Evolutionary conservation across 2,113 vertebrate species (phyloP).

Genomic region (Pterophyllum scalare): DNA sequence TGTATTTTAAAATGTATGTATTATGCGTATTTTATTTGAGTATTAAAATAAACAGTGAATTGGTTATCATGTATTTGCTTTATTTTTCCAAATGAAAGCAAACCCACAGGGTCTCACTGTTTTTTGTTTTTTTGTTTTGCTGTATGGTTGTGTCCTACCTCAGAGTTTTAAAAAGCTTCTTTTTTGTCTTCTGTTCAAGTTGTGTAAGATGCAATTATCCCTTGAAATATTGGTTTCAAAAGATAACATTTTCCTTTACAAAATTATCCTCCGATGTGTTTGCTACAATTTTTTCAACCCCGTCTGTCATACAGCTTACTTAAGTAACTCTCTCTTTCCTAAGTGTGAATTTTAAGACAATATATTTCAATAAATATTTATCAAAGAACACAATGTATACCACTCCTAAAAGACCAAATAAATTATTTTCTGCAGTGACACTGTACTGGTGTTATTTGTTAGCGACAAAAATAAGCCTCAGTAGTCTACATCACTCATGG

Average conservation of each 20-base stretch:
- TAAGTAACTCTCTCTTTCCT: slow-evolving; percentile 11
- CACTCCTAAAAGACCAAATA: slow-evolving; percentile 46
- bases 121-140: slow-evolving; percentile 4
- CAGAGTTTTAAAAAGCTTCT: slow-evolving; percentile 47
- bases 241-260: neutral
- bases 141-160: slow-evolving; percentile 64
- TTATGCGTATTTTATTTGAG: slow-evolving; percentile 34
- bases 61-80: slow-evolving; percentile 5
- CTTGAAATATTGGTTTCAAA: neutral
- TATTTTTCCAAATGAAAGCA: neutral
- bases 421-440: slow-evolving; percentile 60
- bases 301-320: neutral
- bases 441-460: slow-evolving; percentile 5
- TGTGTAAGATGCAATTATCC: slow-evolving; percentile 37
- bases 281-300: slow-evolving; percentile 9
- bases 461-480: neutral
- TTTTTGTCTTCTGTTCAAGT: slow-evolving; percentile 15
- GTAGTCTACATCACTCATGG: accelerated
- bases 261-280: slow-evolving; percentile 12
- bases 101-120: neutral
- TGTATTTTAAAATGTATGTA: slow-evolving; percentile 45
- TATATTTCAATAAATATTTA: slow-evolving; percentile 35
- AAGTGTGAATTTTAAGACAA: neutral
- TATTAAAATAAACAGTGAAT: slow-evolving; percentile 34
- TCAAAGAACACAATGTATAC: slow-evolving; percentile 21